Evolutionary conservation across 2,113 vertebrate genomes (phyloP).

Genomic region (Rana temporaria): DNA sequence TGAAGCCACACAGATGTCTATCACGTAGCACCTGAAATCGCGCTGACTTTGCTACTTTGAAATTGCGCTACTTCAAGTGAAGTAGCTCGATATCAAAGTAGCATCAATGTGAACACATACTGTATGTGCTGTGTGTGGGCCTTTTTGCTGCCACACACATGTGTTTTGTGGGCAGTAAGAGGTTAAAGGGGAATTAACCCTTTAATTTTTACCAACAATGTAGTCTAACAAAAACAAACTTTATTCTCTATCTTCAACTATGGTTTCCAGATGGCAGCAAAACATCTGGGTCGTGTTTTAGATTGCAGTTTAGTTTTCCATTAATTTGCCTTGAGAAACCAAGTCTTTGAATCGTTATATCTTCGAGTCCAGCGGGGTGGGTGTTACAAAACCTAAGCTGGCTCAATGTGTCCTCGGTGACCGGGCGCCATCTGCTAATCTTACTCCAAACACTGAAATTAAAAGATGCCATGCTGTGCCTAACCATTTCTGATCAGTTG

Average conservation of each 20-base stretch:
- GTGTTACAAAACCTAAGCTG: conserved; percentile 21
- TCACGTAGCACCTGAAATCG: too few species aligned
- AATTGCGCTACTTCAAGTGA: too few species aligned
- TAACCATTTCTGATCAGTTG: conserved; percentile 39
- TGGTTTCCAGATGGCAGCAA: conserved; percentile 37
- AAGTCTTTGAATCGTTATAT: conserved; percentile 20
- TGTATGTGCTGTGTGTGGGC: too few species aligned
- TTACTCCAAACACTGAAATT: conserved; percentile 40
- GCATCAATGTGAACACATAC: too few species aligned
- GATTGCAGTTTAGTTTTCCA: conserved; percentile 14
- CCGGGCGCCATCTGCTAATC: conserved; percentile 48
- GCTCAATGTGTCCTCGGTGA: conserved; percentile 24
- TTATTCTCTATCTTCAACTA: conserved; percentile 8
- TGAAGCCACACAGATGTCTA: too few species aligned
- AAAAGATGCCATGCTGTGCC: conserved; percentile 46
- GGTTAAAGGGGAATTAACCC: background rate
- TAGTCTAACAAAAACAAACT: conserved; percentile 26
- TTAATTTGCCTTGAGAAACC: conserved; percentile 35
- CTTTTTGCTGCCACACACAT: too few species aligned
- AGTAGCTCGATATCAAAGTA: too few species aligned
- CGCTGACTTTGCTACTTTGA: too few species aligned
- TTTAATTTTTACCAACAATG: background rate
- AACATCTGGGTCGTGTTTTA: conserved; percentile 20
- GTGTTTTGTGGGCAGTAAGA: too few species aligned
- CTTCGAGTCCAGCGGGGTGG: conserved; percentile 31